These are phyloP conservation scores for Plecotus auritus DNA, from an alignment of 2,113 vertebrate species.

Conservation along the genomic window DNA sequence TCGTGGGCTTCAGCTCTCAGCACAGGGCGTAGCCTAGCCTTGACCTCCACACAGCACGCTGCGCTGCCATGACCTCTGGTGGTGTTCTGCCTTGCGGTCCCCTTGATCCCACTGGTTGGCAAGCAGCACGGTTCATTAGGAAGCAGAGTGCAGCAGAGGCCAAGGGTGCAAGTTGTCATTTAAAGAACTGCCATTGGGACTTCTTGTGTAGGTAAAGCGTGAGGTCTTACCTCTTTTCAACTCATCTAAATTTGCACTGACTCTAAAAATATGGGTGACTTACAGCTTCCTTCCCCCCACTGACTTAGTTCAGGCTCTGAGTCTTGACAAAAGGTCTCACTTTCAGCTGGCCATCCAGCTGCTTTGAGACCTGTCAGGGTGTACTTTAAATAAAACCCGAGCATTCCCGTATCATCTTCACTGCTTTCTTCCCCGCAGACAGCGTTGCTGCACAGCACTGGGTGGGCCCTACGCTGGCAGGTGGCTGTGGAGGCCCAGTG, in stretches of 20 bases:
- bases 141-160: background rate
- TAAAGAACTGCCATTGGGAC: background rate
- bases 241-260: slow-evolving; percentile 12
- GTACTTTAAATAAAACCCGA: background rate
- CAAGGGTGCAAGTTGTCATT: background rate
- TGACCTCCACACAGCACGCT: background rate
- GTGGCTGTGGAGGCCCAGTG: background rate
- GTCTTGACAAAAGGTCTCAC: background rate
- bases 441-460: background rate
- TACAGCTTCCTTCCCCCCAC: background rate
- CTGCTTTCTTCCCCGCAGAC: background rate
- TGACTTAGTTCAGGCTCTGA: background rate
- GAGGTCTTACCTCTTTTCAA: background rate
- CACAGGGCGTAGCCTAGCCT: background rate
- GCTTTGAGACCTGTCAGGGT: background rate
- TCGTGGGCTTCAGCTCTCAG: background rate
- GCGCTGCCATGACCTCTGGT: background rate
- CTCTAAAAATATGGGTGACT: background rate
- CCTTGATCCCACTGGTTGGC: background rate
- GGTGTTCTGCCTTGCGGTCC: background rate
- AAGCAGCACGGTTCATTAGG: background rate
- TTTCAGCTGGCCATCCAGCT: background rate
- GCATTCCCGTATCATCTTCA: background rate
- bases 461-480: background rate
- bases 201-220: background rate